phyloP scores from a whole-genome alignment of 2,888 invertebrate species.

The Ophonus ardosiacus region DNA sequence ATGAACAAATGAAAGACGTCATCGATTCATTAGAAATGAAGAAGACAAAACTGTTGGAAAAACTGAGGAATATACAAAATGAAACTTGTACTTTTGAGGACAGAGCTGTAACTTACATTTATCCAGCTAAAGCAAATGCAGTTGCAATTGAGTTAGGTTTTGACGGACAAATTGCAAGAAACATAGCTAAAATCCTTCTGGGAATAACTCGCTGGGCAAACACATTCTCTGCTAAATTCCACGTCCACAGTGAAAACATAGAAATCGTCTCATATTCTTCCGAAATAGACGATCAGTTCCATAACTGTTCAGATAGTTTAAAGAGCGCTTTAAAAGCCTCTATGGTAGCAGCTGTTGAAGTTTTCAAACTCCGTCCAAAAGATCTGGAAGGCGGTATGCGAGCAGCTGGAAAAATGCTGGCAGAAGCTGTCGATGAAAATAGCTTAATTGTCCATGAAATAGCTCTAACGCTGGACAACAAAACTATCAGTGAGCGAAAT shows the following conservation, averaged over 20 bases:
- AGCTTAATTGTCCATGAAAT: slow-evolving; percentile 71
- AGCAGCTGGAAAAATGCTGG: slow-evolving; percentile 72
- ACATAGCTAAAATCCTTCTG: slow-evolving; percentile 73
- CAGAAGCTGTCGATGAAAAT: slow-evolving; percentile 71
- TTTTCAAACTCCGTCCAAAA: slow-evolving; percentile 74
- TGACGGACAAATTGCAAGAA: slow-evolving; percentile 72
- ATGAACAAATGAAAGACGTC: slow-evolving; percentile 74
- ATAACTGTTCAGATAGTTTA: slow-evolving; percentile 70
- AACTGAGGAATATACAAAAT: slow-evolving; percentile 73
- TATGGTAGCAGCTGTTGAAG: slow-evolving; percentile 73
- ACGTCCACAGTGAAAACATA: slow-evolving; percentile 72
- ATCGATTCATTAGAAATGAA: slow-evolving; percentile 73
- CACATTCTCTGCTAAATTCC: slow-evolving; percentile 73
- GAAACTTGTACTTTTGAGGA: slow-evolving; percentile 71
- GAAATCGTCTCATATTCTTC: slow-evolving; percentile 65
- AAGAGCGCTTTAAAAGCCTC: slow-evolving; percentile 74
- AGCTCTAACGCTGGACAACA: slow-evolving; percentile 67
- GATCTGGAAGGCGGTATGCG: slow-evolving; percentile 74
- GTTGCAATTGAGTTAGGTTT: slow-evolving; percentile 72
- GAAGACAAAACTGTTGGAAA: slow-evolving; percentile 71
- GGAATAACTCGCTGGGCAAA: slow-evolving; percentile 73
- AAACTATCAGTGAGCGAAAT: slow-evolving; percentile 72
- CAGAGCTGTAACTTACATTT: slow-evolving; percentile 72
- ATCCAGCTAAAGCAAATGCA: slow-evolving; percentile 72
- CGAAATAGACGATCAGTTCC: slow-evolving; percentile 71